phyloP scores from a whole-genome alignment of 2,113 vertebrate species.

The Origma solitaria region DNA sequence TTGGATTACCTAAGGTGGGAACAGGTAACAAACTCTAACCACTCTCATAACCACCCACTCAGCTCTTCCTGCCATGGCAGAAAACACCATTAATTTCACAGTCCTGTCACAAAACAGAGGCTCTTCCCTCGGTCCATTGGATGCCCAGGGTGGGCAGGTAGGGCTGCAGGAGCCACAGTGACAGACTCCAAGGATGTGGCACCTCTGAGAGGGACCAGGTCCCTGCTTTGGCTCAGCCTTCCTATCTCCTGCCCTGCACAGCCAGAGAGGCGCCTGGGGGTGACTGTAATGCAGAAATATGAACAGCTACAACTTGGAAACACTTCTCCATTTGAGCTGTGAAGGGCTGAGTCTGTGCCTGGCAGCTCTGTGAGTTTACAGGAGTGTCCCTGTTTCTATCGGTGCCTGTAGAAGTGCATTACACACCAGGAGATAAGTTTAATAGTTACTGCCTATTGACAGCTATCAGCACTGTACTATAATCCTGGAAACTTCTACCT shows the following conservation, averaged over 20 bases:
- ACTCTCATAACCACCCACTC: neutral
- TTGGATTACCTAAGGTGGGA: neutral
- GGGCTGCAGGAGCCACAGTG: neutral
- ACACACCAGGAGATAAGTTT: neutral
- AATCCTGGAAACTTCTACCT: neutral
- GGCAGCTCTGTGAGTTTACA: neutral
- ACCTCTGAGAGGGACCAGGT: neutral
- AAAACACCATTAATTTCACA: neutral
- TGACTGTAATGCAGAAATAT: neutral
- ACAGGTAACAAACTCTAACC: neutral
- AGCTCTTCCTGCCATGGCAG: neutral
- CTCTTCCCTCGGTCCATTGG: neutral
- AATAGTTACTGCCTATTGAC: neutral
- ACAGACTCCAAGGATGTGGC: accelerated
- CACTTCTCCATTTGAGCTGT: neutral
- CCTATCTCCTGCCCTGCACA: accelerated
- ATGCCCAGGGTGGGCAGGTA: accelerated
- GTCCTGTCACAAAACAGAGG: neutral
- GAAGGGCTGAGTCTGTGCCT: neutral
- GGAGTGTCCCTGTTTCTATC: neutral
- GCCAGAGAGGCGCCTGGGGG: neutral
- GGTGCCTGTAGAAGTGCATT: neutral
- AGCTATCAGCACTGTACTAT: neutral
- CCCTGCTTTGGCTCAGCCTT: neutral
- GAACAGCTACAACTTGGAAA: neutral